phyloP scores from a whole-genome alignment of 2,113 vertebrate species.

The Chrysemys picta region DNA sequence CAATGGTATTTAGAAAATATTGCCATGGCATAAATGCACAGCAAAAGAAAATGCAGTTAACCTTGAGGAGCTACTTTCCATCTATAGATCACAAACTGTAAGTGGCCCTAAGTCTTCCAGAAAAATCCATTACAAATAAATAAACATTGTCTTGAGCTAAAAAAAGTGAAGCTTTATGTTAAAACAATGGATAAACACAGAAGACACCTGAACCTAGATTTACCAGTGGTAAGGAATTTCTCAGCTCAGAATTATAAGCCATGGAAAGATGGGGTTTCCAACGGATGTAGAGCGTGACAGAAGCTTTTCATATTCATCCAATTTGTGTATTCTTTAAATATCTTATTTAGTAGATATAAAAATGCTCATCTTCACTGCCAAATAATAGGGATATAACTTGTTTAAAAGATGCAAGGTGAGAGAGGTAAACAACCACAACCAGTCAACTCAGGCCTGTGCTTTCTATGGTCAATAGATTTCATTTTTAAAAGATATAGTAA shows the following conservation, averaged over 20 bases:
- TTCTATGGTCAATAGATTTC: accelerated
- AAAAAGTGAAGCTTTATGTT: slow-evolving; percentile 15
- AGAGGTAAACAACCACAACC: not conserved
- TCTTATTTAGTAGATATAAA: not conserved
- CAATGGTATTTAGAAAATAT: accelerated
- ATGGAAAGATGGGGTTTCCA: slow-evolving; percentile 19
- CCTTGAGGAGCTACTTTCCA: not conserved
- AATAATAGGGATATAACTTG: not conserved
- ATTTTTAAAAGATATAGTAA: not conserved
- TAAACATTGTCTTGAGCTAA: not conserved
- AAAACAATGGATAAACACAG: not conserved
- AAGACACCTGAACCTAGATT: slow-evolving; percentile 41
- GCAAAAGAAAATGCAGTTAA: not conserved
- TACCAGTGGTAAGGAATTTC: not conserved
- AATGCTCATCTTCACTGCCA: not conserved
- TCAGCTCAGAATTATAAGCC: slow-evolving; percentile 41
- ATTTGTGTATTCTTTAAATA: not conserved
- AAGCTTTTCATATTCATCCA: not conserved
- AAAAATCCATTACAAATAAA: not conserved
- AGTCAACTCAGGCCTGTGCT: not conserved
- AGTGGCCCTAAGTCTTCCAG: not conserved
- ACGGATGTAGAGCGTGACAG: not conserved
- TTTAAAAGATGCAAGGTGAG: too few species aligned
- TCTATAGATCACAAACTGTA: not conserved
- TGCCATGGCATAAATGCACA: not conserved